Evolutionary conservation across 2,797 vertebrate species (phyloP), one percentile per base, ranked within the genome.

Genomic region (Perdix hodgsoniae): DNA sequence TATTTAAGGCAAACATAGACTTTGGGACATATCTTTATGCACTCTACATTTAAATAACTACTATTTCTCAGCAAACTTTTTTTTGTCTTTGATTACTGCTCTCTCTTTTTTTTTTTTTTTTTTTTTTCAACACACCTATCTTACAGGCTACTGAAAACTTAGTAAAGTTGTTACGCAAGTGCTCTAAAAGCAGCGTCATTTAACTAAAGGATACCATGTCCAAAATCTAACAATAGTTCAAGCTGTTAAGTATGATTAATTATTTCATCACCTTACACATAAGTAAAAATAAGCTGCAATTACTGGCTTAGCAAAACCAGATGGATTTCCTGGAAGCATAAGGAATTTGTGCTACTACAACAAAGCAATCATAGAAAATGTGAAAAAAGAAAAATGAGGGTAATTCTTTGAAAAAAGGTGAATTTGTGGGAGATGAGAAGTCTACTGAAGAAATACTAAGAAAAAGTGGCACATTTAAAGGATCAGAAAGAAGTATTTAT

Each of bases 261-360:
- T 91, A 86, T 82, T 93, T 90, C 33, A 79, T 72, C 83, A 76
- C 11, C 21, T 86, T 75, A 87, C 45, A 59, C 11, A 78, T 63
- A 83, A 83, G 21, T 50, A 65, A 94, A 61, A 91, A 74, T 63
- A 72, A 69, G 44, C 29, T 88, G 45, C 54, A 95, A 63, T 86
- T 93, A 75, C 49, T 63, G n/a, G 23, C 45, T 86, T 81, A 75
- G 64, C 50, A 90, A 92, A 94, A 40, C 79, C 18, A 80, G 57
- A 69, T 56, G 31, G 24, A 91, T 93, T 80, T 85, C 69, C 52
- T 89, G 37, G 60, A 87, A 77, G 57, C 21, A 72, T 7, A 26
- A 69, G 23, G 24, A 87, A 86, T 54, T 60, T 49, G 5, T 57
- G 33, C 40, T 83, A 80, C 31, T 85, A 83, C 22, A 83, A 37